Percentiles rank a stretch among this genome's conserved stretches.
phyloP scores from a whole-genome alignment of 2,797 vertebrate genomes.

The Scomberomorus guttatus region DNA sequence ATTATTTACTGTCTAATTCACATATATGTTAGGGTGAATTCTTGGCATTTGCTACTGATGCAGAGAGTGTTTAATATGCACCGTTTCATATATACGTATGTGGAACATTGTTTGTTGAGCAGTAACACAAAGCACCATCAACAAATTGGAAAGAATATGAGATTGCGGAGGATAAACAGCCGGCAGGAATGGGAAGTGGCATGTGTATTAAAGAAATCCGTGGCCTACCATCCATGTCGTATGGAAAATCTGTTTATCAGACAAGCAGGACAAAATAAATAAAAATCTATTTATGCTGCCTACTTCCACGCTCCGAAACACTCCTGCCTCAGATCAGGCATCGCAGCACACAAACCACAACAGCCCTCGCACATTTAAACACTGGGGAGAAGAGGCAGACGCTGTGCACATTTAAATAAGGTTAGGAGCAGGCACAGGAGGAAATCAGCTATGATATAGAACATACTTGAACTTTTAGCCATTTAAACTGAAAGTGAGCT shows the following conservation, averaged over 20 bases:
- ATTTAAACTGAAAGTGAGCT: too few species aligned
- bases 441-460: background rate
- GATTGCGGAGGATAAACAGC: conserved; percentile 14
- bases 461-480: background rate
- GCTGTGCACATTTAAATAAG: background rate
- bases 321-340: background rate
- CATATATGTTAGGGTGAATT: background rate
- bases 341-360: background rate
- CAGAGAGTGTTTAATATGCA: conserved; percentile 2
- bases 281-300: conserved; percentile 14
- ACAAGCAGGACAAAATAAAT: conserved; percentile 25
- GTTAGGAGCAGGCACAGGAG: background rate
- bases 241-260: conserved; percentile 3
- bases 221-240: conserved; percentile 14
- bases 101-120: background rate
- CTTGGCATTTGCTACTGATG: background rate
- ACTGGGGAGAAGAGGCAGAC: background rate
- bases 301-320: background rate
- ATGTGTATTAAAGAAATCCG: conserved; percentile 14
- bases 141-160: conserved; percentile 26
- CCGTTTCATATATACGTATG: background rate
- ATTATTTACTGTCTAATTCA: conserved; percentile 9
- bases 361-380: background rate
- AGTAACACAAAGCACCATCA: background rate
- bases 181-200: conserved; percentile 2